These are phyloP conservation scores for Plagiodera versicolora DNA, from an alignment of 2,888 invertebrate genomes.

Conservation along the genomic window DNA sequence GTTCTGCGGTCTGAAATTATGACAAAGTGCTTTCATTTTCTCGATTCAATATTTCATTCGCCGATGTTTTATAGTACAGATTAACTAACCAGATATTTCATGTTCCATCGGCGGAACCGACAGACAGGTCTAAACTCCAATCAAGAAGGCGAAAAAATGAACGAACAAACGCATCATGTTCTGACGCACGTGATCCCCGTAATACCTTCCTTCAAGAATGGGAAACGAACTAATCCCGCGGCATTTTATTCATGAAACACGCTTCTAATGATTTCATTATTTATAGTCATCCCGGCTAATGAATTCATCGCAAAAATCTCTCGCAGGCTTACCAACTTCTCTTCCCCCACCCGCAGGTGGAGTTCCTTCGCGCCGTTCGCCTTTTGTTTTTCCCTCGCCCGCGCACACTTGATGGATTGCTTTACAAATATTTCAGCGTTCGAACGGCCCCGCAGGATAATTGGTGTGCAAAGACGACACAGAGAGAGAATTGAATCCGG, in stretches of 20 bases:
- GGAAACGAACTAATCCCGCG: background rate
- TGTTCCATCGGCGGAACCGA: background rate
- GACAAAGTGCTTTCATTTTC: too few species aligned
- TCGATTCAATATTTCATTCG: too few species aligned
- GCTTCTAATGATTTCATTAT: slow-evolving; percentile 17
- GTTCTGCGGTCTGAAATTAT: too few species aligned
- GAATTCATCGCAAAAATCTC: slow-evolving; percentile 15
- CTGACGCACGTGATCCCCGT: too few species aligned
- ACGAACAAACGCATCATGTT: background rate
- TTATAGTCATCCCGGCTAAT: slow-evolving; percentile 17
- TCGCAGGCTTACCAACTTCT: slow-evolving; percentile 12
- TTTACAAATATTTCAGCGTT: slow-evolving; percentile 51
- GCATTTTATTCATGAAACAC: slow-evolving; percentile 4
- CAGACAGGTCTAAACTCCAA: background rate
- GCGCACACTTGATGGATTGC: slow-evolving; percentile 48
- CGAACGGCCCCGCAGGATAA: slow-evolving; percentile 44
- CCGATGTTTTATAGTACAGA: background rate
- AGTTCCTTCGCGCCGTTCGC: slow-evolving; percentile 24
- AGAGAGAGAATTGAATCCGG: slow-evolving; percentile 44
- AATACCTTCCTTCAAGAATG: background rate
- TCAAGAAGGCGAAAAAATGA: background rate
- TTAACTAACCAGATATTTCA: background rate
- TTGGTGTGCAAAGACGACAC: too few species aligned
- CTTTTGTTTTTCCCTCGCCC: slow-evolving; percentile 35
- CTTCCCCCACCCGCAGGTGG: slow-evolving; percentile 15